Conservation (phyloP, 2,888 invertebrate species). For the Noctua pronuba region DNA sequence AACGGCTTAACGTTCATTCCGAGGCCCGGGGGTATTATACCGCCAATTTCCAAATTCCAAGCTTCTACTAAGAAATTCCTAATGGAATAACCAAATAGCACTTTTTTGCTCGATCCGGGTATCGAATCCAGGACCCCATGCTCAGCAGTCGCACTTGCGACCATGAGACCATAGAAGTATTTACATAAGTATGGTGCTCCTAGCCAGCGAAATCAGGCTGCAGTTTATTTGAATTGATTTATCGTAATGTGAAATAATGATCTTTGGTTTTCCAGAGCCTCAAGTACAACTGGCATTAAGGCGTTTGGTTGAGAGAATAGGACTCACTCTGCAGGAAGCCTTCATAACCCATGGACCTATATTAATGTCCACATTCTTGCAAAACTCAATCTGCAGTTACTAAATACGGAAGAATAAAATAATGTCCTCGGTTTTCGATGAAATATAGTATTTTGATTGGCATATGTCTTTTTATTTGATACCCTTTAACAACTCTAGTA, state of each 20-base stretch:
- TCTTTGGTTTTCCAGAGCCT: conserved; percentile 68
- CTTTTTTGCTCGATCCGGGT: too few relatives aligned
- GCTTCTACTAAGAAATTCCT: too few relatives aligned
- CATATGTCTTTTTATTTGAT: neutral
- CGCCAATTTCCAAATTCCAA: too few relatives aligned
- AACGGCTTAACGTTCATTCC: too few relatives aligned
- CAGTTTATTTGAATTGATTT: too few relatives aligned
- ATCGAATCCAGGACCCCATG: too few relatives aligned
- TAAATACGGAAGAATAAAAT: conserved; percentile 42
- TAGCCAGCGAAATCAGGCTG: too few relatives aligned
- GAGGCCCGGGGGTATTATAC: too few relatives aligned
- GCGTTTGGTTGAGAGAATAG: conserved; percentile 41
- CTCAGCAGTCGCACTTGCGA: too few relatives aligned
- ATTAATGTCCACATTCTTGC: conserved; percentile 65
- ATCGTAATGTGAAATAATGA: neutral
- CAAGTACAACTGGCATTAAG: conserved; percentile 38
- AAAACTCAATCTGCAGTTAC: conserved; percentile 73
- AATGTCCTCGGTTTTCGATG: neutral
- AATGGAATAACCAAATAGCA: too few relatives aligned
- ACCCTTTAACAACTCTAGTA: neutral
- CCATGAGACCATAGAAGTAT: too few relatives aligned
- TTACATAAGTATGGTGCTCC: too few relatives aligned
- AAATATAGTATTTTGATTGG: conserved; percentile 1
- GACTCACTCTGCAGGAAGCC: conserved; percentile 62
- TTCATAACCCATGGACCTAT: conserved; percentile 62